phyloP scores from a whole-genome alignment of 2,113 vertebrate genomes.

The Vidua chalybeata region DNA sequence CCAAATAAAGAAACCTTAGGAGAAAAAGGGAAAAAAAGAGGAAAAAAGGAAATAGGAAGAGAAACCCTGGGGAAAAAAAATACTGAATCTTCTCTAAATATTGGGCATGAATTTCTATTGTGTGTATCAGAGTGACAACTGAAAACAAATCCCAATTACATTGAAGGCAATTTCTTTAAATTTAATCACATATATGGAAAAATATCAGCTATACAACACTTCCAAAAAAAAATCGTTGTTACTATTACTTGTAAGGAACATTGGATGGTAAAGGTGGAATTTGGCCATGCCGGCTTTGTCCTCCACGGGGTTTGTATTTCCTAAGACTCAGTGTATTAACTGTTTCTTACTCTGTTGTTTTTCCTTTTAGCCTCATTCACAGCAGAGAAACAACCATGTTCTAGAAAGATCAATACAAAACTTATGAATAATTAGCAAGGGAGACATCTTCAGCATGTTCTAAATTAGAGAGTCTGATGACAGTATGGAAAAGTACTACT shows the following conservation, averaged over 20 bases:
- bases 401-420: constrained; percentile 12
- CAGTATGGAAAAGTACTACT: not conserved
- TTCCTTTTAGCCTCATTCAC: not conserved
- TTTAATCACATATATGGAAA: not conserved
- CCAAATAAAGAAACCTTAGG: not conserved
- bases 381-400: not conserved
- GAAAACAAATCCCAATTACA: not conserved
- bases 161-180: not conserved
- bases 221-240: not conserved
- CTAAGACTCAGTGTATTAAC: not conserved
- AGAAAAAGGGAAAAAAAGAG: not conserved
- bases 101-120: not conserved
- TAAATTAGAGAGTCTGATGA: not conserved
- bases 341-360: not conserved
- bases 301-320: not conserved
- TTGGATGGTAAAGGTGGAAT: not conserved
- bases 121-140: not conserved
- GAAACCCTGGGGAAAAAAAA: not conserved
- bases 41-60: not conserved
- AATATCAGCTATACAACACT: not conserved
- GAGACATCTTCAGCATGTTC: not conserved
- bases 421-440: not conserved
- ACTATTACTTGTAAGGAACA: not conserved
- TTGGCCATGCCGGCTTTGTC: not conserved
- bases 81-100: not conserved